Percentiles rank a stretch among this genome's conserved stretches.
phyloP scores from a whole-genome alignment of 35 echinoderm and acorn worm genomes.

The Diadema setosum region DNA sequence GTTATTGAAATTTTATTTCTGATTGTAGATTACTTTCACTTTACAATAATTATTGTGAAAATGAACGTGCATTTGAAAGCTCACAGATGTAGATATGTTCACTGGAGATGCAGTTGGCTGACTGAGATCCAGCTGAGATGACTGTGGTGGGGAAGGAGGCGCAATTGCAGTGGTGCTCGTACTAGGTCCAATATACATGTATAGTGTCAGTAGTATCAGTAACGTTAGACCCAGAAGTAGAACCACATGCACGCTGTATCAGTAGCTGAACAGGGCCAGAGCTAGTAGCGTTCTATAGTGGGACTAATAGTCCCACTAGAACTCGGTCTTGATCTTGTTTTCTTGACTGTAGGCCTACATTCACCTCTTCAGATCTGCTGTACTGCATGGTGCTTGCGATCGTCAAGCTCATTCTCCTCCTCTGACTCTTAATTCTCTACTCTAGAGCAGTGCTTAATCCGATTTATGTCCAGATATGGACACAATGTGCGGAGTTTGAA shows the following conservation, averaged over 20 bases:
- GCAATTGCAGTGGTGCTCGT: too few species aligned
- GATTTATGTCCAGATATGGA: constrained; percentile 28
- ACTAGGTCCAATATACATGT: too few species aligned
- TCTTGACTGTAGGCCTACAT: background rate
- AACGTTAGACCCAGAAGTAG: too few species aligned
- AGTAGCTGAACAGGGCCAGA: background rate
- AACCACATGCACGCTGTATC: background rate
- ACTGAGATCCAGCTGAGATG: background rate
- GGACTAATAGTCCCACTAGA: too few species aligned
- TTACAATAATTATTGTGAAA: background rate
- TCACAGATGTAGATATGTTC: background rate
- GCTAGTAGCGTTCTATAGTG: background rate
- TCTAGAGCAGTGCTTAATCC: constrained; percentile 37
- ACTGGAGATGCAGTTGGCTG: background rate
- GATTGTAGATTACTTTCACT: background rate
- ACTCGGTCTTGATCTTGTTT: too few species aligned
- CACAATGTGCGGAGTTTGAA: constrained; percentile 18
- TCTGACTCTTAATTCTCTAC: constrained; percentile 5
- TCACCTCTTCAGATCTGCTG: background rate
- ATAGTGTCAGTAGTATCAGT: too few species aligned
- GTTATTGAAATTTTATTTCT: background rate
- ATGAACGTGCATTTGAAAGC: background rate
- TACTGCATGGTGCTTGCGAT: too few species aligned
- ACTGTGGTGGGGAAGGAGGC: background rate
- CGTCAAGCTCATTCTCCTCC: constrained; percentile 3